Conservation (phyloP, 1,140 invertebrate species). For the Notospermus geniculatus region DNA sequence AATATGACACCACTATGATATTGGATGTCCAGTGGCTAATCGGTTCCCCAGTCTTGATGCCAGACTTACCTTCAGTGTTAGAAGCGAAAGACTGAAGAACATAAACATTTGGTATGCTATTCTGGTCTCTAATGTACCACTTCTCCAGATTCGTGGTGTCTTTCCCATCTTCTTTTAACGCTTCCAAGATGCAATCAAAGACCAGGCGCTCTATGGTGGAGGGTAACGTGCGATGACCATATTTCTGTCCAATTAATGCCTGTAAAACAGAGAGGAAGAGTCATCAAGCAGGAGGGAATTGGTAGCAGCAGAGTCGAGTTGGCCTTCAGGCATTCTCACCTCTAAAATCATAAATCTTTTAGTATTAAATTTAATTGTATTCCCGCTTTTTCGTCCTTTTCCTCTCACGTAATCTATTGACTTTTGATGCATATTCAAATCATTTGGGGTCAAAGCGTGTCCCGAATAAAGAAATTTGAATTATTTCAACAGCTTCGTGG, state of each 20-base stretch:
- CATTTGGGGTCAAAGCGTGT: no score
- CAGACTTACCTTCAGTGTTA: no score
- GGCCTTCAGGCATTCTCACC: background rate
- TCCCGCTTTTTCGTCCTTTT: no score
- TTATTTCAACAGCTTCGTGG: no score
- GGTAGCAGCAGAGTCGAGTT: background rate
- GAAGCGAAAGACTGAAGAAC: constrained; percentile 79
- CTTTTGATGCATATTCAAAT: no score
- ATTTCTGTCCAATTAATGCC: constrained; percentile 93
- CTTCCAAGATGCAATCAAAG: constrained; percentile 75
- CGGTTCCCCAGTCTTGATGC: no score
- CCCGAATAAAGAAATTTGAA: no score
- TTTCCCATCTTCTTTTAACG: constrained; percentile 67
- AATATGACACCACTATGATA: no score
- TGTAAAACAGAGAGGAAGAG: constrained; percentile 39
- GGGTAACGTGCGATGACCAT: constrained; percentile 91
- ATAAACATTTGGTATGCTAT: constrained; percentile 81
- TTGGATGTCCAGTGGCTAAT: no score
- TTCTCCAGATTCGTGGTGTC: constrained; percentile 80
- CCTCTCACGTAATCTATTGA: background rate
- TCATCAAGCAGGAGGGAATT: background rate
- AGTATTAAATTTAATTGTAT: background rate
- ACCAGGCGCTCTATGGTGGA: constrained; percentile 75
- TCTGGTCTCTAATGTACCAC: constrained; percentile 93
- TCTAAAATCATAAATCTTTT: background rate